Evolutionary conservation across 2,797 vertebrate species (phyloP), one percentile per base, ranked within the genome.

Genomic region (Potorous gilbertii): DNA sequence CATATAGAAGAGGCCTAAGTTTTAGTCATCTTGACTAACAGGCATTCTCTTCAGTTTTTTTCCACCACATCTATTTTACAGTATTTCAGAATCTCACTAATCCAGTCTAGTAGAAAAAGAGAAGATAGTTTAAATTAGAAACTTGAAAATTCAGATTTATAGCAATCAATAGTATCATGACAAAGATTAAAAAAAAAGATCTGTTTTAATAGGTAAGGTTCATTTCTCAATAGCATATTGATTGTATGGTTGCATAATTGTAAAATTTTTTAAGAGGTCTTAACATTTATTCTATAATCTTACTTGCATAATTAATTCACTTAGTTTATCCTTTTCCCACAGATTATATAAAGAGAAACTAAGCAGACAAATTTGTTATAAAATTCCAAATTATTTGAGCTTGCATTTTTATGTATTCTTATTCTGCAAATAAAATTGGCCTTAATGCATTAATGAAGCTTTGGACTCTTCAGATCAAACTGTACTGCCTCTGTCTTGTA

Each of bases 121-220:
- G 89, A 66, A 4, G 91, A 50, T 16, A 81, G 1, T 93, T 95
- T 93, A 94, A 94, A 94, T 92, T 31, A 92, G 5, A 90, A 93
- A 4, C 95, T 95, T 94, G 94, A 62, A 91, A 92, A 96, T 54
- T 40, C 96, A 94, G 92, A 46, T 93, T 90, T 95, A 66, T 55
- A 93, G 54, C 66, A 24, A 94, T 21, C 92, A 12, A 93, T 46
- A 92, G 54, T 93, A 95, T 94, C 6, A 40, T 91, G 50, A 29
- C 95, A 34, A 93, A 96, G 40, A 95, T 11, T 52, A 52, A 52
- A 52, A 52, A 52, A 52, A 52, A 52, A 52, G 6, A 52, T 5
- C n/a, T 94, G 55, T 89, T 96, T 46, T 93, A 56, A 16, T 97
- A 91, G 66, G 96, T 94, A 95, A 94, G 55, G 90, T 21, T 96